These are phyloP conservation scores for Dendrocopos noguchii DNA, from an alignment of 2,113 vertebrate genomes.

Conservation along the genomic window DNA sequence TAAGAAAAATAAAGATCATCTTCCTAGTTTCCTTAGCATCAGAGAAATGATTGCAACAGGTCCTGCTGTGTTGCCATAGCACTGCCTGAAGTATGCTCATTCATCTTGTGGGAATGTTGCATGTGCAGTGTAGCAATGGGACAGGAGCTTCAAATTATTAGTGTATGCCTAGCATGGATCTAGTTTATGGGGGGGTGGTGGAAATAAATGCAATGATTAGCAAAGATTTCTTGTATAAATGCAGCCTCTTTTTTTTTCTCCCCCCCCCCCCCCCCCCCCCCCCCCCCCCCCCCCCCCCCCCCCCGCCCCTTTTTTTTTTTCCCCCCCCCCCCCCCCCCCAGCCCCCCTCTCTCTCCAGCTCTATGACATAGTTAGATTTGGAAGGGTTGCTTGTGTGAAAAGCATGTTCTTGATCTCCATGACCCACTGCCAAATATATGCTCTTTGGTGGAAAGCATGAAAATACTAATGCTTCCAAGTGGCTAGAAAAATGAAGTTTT, in stretches of 20 bases:
- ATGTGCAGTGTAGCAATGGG: not conserved
- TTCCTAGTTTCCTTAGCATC: constrained; percentile 22
- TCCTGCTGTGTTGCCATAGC: constrained; percentile 66
- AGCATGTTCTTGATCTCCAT: not conserved
- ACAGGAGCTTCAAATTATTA: constrained; percentile 12
- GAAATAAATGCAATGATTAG: not conserved
- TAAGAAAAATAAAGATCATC: constrained; percentile 24
- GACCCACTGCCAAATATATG: not conserved
- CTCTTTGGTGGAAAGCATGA: constrained; percentile 16
- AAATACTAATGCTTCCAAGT: constrained; percentile 15
- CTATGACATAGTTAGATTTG: not conserved
- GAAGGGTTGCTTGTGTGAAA: not conserved
- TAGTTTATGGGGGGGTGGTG: not conserved
- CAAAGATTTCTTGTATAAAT: not conserved
- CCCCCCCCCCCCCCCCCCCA: too few species aligned
- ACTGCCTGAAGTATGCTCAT: constrained; percentile 41
- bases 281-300: too few species aligned
- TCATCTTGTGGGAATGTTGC: constrained; percentile 54
- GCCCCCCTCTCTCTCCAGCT: not conserved
- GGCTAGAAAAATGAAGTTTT: not conserved
- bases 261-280: too few species aligned
- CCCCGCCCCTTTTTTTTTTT: too few species aligned
- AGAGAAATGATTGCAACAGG: constrained; percentile 3
- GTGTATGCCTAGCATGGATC: not conserved
- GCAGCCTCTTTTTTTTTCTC: too few species aligned